A percentile compares a stretch with the other conserved stretches of the same genome.
Evolutionary conservation across 2,113 vertebrate genomes (phyloP).

Genomic region (Lathamus discolor): DNA sequence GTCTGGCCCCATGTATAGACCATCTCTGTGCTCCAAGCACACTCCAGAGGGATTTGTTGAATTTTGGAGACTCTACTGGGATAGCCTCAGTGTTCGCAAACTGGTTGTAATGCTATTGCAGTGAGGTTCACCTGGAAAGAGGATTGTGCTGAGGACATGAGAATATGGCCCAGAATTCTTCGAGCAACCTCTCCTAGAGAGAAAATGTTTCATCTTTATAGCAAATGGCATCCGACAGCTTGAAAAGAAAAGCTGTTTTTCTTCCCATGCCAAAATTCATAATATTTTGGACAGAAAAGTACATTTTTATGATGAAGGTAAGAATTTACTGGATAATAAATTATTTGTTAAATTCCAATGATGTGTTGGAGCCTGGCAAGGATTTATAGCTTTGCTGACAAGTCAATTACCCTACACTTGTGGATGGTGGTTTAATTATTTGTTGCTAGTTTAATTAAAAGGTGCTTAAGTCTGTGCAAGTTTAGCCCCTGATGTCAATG

Average conservation of each 20-base stretch:
- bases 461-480: neutral
- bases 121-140: neutral
- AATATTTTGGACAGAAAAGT: neutral
- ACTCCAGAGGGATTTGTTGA: neutral
- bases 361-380: neutral
- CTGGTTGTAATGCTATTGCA: neutral
- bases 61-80: neutral
- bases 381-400: slow-evolving; percentile 25
- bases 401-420: neutral
- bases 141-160: neutral
- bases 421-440: slow-evolving; percentile 37
- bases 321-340: neutral
- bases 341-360: neutral
- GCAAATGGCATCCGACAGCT: neutral
- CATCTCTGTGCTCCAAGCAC: neutral
- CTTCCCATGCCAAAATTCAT: neutral
- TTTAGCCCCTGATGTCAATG: slow-evolving; percentile 4
- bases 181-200: neutral
- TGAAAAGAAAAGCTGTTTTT: slow-evolving; percentile 11
- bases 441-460: slow-evolving; percentile 27
- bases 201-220: neutral
- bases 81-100: neutral
- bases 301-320: slow-evolving; percentile 3
- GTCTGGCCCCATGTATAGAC: neutral
- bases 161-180: neutral